Conservation (phyloP, 2,113 vertebrate species). For the Oryzias javanicus region DNA sequence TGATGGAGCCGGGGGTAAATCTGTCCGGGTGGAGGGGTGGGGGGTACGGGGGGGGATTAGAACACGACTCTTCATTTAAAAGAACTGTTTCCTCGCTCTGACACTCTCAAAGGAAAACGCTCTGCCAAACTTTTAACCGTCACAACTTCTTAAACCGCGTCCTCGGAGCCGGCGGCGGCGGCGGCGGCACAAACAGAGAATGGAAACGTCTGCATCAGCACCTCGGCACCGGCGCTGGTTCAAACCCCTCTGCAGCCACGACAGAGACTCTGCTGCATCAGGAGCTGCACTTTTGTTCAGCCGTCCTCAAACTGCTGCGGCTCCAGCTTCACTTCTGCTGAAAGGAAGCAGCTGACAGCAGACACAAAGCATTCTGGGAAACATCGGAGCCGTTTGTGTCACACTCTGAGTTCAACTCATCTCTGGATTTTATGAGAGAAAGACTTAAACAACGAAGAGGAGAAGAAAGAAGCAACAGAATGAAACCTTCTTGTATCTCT, state of each 20-base stretch:
- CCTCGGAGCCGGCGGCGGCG: neutral
- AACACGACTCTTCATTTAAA: slow-evolving; percentile 49
- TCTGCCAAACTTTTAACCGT: slow-evolving; percentile 6
- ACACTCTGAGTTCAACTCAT: too few species aligned
- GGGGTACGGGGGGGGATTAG: slow-evolving; percentile 36
- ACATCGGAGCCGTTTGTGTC: too few species aligned
- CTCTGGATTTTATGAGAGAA: too few species aligned
- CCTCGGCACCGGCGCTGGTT: neutral
- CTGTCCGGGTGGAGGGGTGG: slow-evolving; percentile 14
- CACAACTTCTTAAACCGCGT: slow-evolving; percentile 26
- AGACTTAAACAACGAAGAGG: too few species aligned
- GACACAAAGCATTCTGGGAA: too few species aligned
- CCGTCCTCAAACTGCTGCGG: too few species aligned
- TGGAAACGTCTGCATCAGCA: slow-evolving; percentile 1
- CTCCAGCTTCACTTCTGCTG: too few species aligned
- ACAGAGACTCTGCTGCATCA: neutral
- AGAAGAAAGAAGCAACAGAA: too few species aligned
- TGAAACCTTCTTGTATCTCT: too few species aligned
- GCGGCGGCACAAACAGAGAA: neutral
- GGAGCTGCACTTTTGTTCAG: too few species aligned
- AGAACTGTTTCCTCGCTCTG: slow-evolving; percentile 23
- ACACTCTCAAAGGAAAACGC: neutral
- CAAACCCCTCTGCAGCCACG: neutral
- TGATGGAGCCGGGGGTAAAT: slow-evolving; percentile 54
- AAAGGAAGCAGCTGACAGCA: too few species aligned